Evolutionary conservation across 2,797 vertebrate genomes (phyloP).

Genomic region (Trachurus trachurus): DNA sequence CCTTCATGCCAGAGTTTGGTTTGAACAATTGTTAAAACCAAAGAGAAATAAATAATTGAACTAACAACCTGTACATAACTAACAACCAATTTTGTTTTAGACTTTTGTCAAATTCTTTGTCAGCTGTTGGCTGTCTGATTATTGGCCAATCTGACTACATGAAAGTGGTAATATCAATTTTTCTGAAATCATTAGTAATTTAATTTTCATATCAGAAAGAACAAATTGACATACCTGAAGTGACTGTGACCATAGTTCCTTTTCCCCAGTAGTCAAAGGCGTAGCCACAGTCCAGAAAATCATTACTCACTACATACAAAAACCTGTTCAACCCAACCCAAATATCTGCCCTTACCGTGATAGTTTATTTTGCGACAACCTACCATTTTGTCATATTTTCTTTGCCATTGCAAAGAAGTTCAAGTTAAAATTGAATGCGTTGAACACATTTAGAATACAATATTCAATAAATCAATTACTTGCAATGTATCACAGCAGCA

Average conservation of each 20-base stretch:
- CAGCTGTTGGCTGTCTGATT: not conserved
- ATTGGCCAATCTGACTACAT: not conserved
- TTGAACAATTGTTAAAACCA: not conserved
- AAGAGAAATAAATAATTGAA: not conserved
- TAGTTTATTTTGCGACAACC: not conserved
- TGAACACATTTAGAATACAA: too few relatives aligned
- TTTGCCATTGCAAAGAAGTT: not conserved
- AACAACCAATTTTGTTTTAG: not conserved
- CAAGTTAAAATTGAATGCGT: too few relatives aligned
- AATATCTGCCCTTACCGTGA: not conserved
- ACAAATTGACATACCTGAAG: slow-evolving; percentile 67
- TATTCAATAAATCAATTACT: too few relatives aligned
- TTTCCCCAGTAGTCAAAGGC: slow-evolving; percentile 67
- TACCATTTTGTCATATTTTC: not conserved
- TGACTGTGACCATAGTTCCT: slow-evolving; percentile 67
- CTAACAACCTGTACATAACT: not conserved
- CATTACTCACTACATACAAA: slow-evolving; percentile 34
- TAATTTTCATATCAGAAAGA: not conserved
- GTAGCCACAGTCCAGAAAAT: slow-evolving; percentile 51
- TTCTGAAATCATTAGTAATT: not conserved
- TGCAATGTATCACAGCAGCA: too few relatives aligned
- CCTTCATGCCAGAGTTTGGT: not conserved
- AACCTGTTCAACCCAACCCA: slow-evolving; percentile 43
- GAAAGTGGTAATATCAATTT: not conserved
- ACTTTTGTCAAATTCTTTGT: not conserved